Evolutionary conservation across 2,797 vertebrate genomes (phyloP).

Genomic region (Pantherophis vulpinus): DNA sequence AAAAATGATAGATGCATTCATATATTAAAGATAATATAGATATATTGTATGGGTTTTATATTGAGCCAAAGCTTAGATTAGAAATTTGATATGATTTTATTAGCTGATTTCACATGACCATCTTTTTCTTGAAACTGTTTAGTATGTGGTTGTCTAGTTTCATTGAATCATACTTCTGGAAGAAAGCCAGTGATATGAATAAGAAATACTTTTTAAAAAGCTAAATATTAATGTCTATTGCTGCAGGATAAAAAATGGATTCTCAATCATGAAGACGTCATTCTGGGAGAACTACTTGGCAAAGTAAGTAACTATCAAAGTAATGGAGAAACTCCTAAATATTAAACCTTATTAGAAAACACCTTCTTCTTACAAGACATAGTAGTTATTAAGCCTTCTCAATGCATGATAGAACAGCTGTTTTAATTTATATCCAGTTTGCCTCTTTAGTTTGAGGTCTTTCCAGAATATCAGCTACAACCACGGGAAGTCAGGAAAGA

Average conservation of each 20-base stretch:
- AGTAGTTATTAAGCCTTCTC: background rate
- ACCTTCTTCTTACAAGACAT: background rate
- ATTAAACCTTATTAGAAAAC: background rate
- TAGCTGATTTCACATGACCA: constrained; percentile 34
- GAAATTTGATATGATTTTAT: constrained; percentile 35
- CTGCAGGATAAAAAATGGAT: constrained; percentile 96
- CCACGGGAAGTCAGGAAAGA: background rate
- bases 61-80: constrained; percentile 23
- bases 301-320: constrained; percentile 79
- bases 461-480: background rate
- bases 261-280: constrained; percentile 94
- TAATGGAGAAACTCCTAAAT: constrained; percentile 1
- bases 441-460: background rate
- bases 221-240: constrained; percentile 45
- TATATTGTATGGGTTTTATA: background rate
- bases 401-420: background rate
- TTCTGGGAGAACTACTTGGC: constrained; percentile 89
- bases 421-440: background rate
- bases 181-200: background rate
- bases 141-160: background rate
- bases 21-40: constrained; percentile 13
- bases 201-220: constrained; percentile 19
- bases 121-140: background rate
- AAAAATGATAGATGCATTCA: constrained; percentile 27
- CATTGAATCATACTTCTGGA: constrained; percentile 28